These are phyloP conservation scores for Cotesia vestalis DNA, from an alignment of 1,140 invertebrate species.

Conservation along the genomic window DNA sequence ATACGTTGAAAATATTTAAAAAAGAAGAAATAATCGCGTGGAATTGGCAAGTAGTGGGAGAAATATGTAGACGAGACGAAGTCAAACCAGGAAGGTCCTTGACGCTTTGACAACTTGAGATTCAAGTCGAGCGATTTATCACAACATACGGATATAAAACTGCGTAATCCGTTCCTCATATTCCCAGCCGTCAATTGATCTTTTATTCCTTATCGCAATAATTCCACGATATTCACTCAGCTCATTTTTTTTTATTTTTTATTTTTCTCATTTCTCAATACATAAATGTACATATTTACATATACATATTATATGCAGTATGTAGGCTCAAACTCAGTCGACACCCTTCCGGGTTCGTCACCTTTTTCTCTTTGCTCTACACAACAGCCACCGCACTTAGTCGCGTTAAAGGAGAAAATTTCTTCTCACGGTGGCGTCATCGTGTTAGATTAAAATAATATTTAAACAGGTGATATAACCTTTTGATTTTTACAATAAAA, in stretches of 20 bases:
- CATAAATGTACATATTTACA: neutral
- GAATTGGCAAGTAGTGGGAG: conserved; percentile 15
- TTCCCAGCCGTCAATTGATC: neutral
- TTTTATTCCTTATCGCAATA: neutral
- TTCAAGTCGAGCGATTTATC: conserved; percentile 36
- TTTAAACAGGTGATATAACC: conserved; percentile 30
- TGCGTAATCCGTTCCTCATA: conserved; percentile 28
- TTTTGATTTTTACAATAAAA: conserved; percentile 2
- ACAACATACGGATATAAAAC: conserved; percentile 28
- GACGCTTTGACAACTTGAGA: conserved; percentile 31
- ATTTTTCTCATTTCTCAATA: neutral
- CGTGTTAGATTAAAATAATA: conserved; percentile 22
- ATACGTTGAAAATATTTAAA: neutral
- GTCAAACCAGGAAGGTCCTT: conserved; percentile 38
- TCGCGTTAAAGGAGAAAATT: conserved; percentile 31
- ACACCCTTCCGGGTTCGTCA: conserved; percentile 26
- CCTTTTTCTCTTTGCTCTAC: conserved; percentile 32
- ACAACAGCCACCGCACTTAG: conserved; percentile 20
- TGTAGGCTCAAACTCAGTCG: too few species aligned
- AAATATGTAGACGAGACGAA: conserved; percentile 1
- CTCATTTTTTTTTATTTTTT: neutral
- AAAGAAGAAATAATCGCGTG: conserved; percentile 8
- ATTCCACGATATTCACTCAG: conserved; percentile 20
- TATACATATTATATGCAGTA: too few species aligned
- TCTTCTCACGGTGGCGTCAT: conserved; percentile 36